Base-by-base conservation (phyloP, 2,797 vertebrate genomes). In the Botia kubotai region DNA sequence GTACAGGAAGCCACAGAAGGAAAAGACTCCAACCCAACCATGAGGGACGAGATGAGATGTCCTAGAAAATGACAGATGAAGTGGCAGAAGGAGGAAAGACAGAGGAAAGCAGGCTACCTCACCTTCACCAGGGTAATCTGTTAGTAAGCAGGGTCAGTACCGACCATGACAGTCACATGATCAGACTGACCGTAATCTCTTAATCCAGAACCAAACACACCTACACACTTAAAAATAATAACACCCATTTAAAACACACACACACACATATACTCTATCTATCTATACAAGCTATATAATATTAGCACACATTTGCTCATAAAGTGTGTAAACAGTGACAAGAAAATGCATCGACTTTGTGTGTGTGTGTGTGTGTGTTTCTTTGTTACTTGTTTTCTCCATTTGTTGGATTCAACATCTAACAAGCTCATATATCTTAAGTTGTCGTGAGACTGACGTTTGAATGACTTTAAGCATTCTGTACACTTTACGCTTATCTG, bases 81-180 rank as follows among this genome's bases (percentile, higher is more conserved):
- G 55, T 70, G 71, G 62, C 12, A 74, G 82, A 6, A 84, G 50
- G 82, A 85, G 55, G 79, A 88, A 85, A 85, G 79, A 84, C 65
- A 81, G 48, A 77, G 72, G 66, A 63, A 66, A 87, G 75, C 57
- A 80, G 75, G 75, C 85, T 84, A 83, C 85, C 87, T 92, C 84
- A 88, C 88, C 87, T 90, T 91, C 83, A 89, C 85, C 86, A 86
- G 85, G 86, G 80, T 95, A 93, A 93, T 94, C 93, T 92, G 82
- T 79, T 86, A 84, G 90, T 94, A 93, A 94, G 91, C 87, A 29
- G 91, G 93, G 91, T 94, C 93, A 94, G 71, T 60, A 87, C 86
- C 6, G 89, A 89, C 89, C 87, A 89, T 74, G 84, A 53, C 63
- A 36, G 87, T 93, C 93, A 94, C 92, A 94, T 94, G 93, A 93